Conservation (phyloP, 2,113 vertebrate species). For the Aphyosemion australe region DNA sequence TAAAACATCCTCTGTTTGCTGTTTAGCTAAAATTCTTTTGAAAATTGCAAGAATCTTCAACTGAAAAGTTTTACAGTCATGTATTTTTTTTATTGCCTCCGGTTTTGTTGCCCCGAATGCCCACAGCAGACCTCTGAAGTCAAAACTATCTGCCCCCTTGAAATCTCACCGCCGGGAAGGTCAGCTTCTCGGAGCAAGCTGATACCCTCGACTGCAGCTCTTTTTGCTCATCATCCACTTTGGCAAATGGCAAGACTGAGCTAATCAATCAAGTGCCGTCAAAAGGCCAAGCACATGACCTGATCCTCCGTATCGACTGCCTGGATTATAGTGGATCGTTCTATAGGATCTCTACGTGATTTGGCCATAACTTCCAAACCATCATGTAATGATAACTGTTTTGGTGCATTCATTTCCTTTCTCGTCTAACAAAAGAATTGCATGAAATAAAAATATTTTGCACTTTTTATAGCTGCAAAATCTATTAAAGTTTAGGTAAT, state of each 20-base stretch:
- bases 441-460: background rate
- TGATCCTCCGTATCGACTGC: constrained; percentile 58
- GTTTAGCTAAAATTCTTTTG: too few species aligned
- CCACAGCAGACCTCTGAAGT: constrained; percentile 23
- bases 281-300: constrained; percentile 63
- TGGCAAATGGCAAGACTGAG: constrained; percentile 65
- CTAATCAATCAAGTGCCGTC: constrained; percentile 73
- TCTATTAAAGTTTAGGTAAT: background rate
- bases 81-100: too few species aligned
- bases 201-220: constrained; percentile 68
- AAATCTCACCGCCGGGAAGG: constrained; percentile 64
- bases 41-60: too few species aligned
- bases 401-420: constrained; percentile 4
- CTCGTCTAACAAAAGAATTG: constrained; percentile 8
- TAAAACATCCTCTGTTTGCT: too few species aligned
- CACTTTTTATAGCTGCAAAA: background rate
- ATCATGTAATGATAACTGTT: constrained; percentile 25
- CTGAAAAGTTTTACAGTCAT: too few species aligned
- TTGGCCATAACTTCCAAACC: constrained; percentile 45
- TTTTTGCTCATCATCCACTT: constrained; percentile 71
- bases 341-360: constrained; percentile 37
- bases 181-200: constrained; percentile 64
- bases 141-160: constrained; percentile 46
- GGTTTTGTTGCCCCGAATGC: constrained; percentile 15
- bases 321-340: constrained; percentile 53